Evolutionary conservation across 2,113 vertebrate species (phyloP), one percentile per base, ranked within the genome.

Genomic region (Ploceus nigricollis): DNA sequence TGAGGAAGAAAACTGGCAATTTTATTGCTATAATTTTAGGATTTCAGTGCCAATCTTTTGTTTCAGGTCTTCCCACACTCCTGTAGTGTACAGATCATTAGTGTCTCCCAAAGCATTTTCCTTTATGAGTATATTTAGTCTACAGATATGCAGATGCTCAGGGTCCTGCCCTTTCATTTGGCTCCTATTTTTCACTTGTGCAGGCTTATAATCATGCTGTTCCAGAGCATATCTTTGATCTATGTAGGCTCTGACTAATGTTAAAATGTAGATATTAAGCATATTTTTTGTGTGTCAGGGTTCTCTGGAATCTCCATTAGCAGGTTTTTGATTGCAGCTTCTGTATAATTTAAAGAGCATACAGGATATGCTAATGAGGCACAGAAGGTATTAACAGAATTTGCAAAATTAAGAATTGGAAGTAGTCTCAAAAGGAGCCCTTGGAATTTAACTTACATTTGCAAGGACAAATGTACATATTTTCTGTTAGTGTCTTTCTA

Each of bases 261-360:
- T 51, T 89, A 37, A 89, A 96, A 89, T 63, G 39, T 47, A 92
- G 66, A 83, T 94, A 81, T 92, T 95, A 91, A 97, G 80, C 70
- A 50, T 33, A 11, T 75, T 76, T 77, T 96, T 40, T 93, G 42
- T 93, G 17, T 91, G 75, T 65, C 0, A 0, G 51, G 16, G 44
- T 92, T 96, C 92, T 89, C 86, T 58, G 91, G 78, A 96, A 88
- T 96, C 65, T 97, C 96, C 85, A 95, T 85, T 81, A 90, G 42
- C 68, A 89, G 39, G 77, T 92, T 97, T 95, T 53, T 78, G 39
- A 58, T 75, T 91, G n/a, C 64, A 18, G 63, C 1, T 45, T 76
- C 82, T 95, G 82, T 94, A 81, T 94, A 84, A 96, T 97, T 96
- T 94, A 54, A 80, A 89, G 22, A 65, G 56, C 58, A 76, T 78